Evolutionary conservation across 1,140 invertebrate genomes (phyloP).

Genomic region (Papilio helenus): DNA sequence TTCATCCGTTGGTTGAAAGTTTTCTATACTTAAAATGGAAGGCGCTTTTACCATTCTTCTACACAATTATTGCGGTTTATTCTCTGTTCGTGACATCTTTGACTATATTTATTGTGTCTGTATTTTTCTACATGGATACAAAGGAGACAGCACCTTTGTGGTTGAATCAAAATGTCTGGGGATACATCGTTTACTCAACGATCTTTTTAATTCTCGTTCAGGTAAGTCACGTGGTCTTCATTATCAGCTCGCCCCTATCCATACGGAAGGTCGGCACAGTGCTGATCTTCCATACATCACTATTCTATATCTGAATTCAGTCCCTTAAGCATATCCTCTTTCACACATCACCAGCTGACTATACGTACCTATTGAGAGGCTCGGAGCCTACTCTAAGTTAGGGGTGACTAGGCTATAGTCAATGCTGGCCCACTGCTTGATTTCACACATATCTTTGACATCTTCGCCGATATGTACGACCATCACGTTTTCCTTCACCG

Average conservation of each 20-base stretch:
- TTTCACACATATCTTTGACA: no score
- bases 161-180: constrained; percentile 60
- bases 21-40: constrained; percentile 84
- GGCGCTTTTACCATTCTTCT: constrained; percentile 79
- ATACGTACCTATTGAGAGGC: background rate
- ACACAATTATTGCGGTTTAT: constrained; percentile 80
- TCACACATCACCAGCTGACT: background rate
- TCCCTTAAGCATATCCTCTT: background rate
- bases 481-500: no score
- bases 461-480: no score
- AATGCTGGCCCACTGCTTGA: no score
- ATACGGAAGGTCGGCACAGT: no score
- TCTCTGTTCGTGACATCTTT: constrained; percentile 75
- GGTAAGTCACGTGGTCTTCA: constrained; percentile 52
- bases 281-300: no score
- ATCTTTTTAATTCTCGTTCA: constrained; percentile 67
- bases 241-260: no score
- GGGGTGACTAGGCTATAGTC: no score
- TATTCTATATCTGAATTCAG: no score
- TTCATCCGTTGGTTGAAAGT: constrained; percentile 83
- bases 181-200: constrained; percentile 64
- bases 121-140: constrained; percentile 74
- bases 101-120: constrained; percentile 68
- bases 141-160: constrained; percentile 51
- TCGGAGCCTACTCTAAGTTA: no score